These are phyloP conservation scores for Smutsia gigantea DNA, from an alignment of 2,797 vertebrate genomes.

Conservation along the genomic window DNA sequence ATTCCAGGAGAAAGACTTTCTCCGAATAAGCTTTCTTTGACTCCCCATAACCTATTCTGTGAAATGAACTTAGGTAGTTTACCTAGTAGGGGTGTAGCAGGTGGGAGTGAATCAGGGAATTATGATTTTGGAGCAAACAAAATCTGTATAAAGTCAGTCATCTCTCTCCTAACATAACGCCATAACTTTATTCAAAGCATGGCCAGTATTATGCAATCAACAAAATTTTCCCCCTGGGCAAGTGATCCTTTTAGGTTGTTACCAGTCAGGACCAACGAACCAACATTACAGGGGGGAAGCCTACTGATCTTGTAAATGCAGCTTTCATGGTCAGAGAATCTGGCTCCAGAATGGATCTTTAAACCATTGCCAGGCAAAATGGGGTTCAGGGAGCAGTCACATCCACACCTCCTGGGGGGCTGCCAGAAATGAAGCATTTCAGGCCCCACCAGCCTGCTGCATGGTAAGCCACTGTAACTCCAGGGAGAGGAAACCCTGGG, in stretches of 20 bases:
- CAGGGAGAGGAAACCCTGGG: too few species aligned
- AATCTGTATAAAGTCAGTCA: neutral
- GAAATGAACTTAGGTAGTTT: neutral
- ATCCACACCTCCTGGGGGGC: neutral
- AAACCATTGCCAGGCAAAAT: neutral
- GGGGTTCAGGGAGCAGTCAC: neutral
- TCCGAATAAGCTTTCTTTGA: neutral
- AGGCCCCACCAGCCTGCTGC: neutral
- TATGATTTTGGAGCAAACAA: neutral
- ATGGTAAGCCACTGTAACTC: too few species aligned
- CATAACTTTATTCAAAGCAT: neutral
- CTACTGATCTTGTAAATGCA: neutral
- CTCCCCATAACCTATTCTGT: neutral
- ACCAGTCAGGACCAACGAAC: neutral
- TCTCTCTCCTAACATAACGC: neutral
- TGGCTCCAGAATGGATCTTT: neutral
- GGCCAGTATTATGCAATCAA: neutral
- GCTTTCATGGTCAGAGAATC: neutral
- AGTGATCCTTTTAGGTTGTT: neutral
- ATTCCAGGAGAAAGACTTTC: neutral
- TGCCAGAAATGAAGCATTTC: neutral
- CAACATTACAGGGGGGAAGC: neutral
- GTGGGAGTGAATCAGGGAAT: accelerated
- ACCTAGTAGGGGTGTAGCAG: neutral
- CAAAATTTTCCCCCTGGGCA: neutral